A percentile compares a stretch with the other conserved stretches of the same genome.
Conservation (phyloP, 2,113 vertebrate genomes). For the Trachemys scripta region DNA sequence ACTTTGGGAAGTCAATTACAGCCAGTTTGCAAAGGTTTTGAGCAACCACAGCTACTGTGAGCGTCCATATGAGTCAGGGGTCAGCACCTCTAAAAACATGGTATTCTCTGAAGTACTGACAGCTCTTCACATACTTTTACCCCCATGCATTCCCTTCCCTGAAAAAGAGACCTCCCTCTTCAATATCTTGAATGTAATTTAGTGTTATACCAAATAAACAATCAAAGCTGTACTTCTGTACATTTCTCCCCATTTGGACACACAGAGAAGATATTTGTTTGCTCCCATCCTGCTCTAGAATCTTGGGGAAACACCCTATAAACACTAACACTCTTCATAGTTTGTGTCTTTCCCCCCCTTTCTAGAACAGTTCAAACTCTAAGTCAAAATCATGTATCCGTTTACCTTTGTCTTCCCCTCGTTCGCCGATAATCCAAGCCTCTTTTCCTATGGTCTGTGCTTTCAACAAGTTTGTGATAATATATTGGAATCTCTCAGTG, state of each 20-base stretch:
- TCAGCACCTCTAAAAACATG: background rate
- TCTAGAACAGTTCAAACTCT: background rate
- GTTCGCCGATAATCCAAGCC: conserved; percentile 94
- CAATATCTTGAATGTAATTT: background rate
- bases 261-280: background rate
- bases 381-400: background rate
- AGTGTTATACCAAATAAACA: background rate
- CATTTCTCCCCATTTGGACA: background rate
- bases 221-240: background rate
- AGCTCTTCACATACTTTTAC: background rate
- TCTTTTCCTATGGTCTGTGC: conserved; percentile 79
- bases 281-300: background rate
- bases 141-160: background rate
- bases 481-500: conserved; percentile 87
- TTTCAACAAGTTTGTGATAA: conserved; percentile 84
- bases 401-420: conserved; percentile 93
- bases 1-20: background rate
- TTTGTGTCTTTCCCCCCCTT: background rate
- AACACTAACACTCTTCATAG: background rate
- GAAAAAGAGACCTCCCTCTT: background rate
- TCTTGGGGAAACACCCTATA: background rate
- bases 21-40: background rate
- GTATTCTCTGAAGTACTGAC: background rate
- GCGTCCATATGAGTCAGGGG: background rate
- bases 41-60: background rate